Evolutionary conservation across 2,888 invertebrate species (phyloP).

Genomic region (Noctua pronuba): DNA sequence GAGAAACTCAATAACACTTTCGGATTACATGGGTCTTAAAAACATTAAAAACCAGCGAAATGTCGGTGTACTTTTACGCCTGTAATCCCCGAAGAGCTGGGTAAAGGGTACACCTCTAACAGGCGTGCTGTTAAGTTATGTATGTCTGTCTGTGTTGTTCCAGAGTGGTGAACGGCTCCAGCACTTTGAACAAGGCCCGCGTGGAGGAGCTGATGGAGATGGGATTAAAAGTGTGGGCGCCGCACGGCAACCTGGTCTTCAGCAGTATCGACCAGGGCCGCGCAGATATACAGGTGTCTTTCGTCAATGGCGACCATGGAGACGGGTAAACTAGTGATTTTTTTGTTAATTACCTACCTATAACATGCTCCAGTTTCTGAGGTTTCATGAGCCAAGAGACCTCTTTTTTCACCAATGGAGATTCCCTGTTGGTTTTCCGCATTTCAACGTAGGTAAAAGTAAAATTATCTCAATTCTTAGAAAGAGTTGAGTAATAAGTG

Average conservation of each 20-base stretch:
- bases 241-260: constrained; percentile 91
- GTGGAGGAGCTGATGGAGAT: constrained; percentile 90
- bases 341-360: background rate
- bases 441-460: no score
- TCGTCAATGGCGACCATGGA: constrained; percentile 93
- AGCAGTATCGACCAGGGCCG: constrained; percentile 84
- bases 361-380: background rate
- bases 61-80: background rate
- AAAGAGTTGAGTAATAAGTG: no score
- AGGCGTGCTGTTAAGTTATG: background rate
- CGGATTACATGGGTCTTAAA: background rate
- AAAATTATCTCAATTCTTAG: no score
- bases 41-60: background rate
- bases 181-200: constrained; percentile 89
- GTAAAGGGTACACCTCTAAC: background rate
- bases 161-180: constrained; percentile 93
- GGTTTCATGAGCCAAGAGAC: background rate
- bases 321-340: constrained; percentile 88
- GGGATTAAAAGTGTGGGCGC: constrained; percentile 93
- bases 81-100: background rate
- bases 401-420: no score
- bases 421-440: no score
- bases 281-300: constrained; percentile 94
- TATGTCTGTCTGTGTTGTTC: constrained; percentile 43
- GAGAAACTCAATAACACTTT: background rate